Evolutionary conservation across 2,888 invertebrate species (phyloP).

Genomic region (Caenorhabditis sp.): DNA sequence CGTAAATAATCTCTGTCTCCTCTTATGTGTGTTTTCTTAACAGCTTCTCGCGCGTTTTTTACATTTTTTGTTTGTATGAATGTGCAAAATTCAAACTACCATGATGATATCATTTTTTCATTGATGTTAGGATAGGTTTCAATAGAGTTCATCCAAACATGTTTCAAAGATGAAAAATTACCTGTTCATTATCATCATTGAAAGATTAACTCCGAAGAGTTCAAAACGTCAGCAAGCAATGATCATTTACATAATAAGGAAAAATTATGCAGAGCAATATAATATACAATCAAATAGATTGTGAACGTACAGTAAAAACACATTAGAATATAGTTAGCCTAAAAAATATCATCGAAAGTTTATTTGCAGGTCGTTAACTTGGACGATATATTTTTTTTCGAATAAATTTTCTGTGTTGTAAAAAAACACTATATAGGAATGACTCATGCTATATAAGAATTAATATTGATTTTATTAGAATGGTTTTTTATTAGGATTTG

Average conservation of each 20-base stretch:
- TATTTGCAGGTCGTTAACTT: too few species aligned
- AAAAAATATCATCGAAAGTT: too few species aligned
- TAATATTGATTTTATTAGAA: too few species aligned
- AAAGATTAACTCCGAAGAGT: not conserved
- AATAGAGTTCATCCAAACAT: not conserved
- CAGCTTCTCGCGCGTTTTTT: constrained; percentile 26
- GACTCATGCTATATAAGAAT: too few species aligned
- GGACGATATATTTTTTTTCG: too few species aligned
- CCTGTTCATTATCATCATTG: not conserved
- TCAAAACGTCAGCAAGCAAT: not conserved
- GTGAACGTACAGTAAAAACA: too few species aligned
- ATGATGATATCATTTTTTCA: constrained; percentile 17
- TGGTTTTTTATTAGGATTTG: too few species aligned
- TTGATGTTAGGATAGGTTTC: not conserved
- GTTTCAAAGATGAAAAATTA: not conserved
- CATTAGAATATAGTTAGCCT: too few species aligned
- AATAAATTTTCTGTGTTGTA: too few species aligned
- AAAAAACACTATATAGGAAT: too few species aligned
- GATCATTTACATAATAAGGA: not conserved
- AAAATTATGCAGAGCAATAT: too few species aligned
- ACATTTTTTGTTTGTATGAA: constrained; percentile 6
- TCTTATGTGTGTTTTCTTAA: constrained; percentile 27
- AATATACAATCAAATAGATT: too few species aligned
- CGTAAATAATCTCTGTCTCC: constrained; percentile 34
- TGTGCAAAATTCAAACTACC: constrained; percentile 27